Conservation (phyloP, 2,797 vertebrate species). For the Poecilia velifera region DNA sequence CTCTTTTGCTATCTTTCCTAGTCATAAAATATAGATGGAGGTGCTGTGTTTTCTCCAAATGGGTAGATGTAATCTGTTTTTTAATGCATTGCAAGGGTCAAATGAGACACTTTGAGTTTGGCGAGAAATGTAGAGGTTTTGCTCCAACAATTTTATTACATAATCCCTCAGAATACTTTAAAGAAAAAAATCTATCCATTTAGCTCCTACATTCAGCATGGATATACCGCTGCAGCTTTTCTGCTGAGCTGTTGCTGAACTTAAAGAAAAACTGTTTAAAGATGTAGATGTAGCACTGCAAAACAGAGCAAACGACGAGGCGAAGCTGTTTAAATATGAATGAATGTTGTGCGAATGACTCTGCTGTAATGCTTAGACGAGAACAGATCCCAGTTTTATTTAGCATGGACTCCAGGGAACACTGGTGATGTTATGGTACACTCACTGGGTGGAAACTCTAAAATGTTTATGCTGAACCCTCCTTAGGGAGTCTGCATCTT, state of each 20-base stretch:
- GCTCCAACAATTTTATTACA: conserved; percentile 11
- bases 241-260: conserved; percentile 42
- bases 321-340: conserved; percentile 67
- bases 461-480: conserved; percentile 31
- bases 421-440: conserved; percentile 15
- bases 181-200: conserved; percentile 20
- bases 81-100: conserved; percentile 41
- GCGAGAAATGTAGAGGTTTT: conserved; percentile 16
- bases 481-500: conserved; percentile 13
- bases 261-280: conserved; percentile 27
- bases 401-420: conserved; percentile 34
- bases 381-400: conserved; percentile 43
- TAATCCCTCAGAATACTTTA: conserved; percentile 18
- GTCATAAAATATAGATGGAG: conserved; percentile 57
- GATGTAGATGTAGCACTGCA: conserved; percentile 20
- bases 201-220: conserved; percentile 5
- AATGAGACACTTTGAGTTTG: conserved; percentile 31
- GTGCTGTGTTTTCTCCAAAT: conserved; percentile 40
- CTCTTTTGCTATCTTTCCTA: conserved; percentile 48
- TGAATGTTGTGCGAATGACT: conserved; percentile 59
- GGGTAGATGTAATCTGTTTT: conserved; percentile 24
- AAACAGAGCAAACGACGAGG: conserved; percentile 28
- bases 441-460: conserved; percentile 27
- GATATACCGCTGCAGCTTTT: conserved; percentile 19
- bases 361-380: conserved; percentile 56